A percentile compares a stretch with the other conserved stretches of the same genome.
Evolutionary conservation across 1,140 invertebrate species (phyloP).

Genomic region (Neomicropteryx cornuta): DNA sequence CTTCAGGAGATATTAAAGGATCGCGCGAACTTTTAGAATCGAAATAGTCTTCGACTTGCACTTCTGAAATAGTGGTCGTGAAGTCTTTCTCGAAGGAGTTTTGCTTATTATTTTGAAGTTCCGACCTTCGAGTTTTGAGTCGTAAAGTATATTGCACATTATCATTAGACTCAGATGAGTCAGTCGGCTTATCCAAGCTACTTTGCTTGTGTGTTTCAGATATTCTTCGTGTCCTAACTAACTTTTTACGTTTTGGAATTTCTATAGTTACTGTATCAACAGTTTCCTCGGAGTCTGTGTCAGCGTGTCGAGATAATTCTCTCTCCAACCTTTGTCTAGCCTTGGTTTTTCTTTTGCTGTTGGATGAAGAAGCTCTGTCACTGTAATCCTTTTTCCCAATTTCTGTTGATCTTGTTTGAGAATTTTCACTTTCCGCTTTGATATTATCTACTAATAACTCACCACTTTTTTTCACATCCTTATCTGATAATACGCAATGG

Average conservation of each 20-base stretch:
- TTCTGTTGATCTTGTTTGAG: conserved; percentile 29
- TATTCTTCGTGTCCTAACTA: conserved; percentile 21
- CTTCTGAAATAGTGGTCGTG: background rate
- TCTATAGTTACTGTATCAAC: conserved; percentile 38
- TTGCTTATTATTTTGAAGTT: background rate
- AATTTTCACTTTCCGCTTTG: conserved; percentile 33
- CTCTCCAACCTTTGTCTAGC: conserved; percentile 34
- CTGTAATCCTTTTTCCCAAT: conserved; percentile 18
- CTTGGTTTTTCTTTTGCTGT: conserved; percentile 30
- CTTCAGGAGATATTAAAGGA: conserved; percentile 13
- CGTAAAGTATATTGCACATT: conserved; percentile 20
- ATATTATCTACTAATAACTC: conserved; percentile 18
- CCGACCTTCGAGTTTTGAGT: conserved; percentile 5
- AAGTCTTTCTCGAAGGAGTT: background rate
- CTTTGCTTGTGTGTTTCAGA: conserved; percentile 30
- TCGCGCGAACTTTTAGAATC: conserved; percentile 10
- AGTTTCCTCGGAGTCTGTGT: conserved; percentile 34
- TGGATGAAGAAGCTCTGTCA: conserved; percentile 11
- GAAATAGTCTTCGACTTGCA: background rate
- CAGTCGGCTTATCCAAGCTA: conserved; percentile 22
- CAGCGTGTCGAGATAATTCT: conserved; percentile 38
- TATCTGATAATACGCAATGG: conserved; percentile 20
- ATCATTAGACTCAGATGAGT: conserved; percentile 32
- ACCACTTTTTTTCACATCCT: conserved; percentile 26
- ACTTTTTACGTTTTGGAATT: conserved; percentile 34